phyloP scores from a whole-genome alignment of 2,113 vertebrate species.

The Dipodomys ordii region DNA sequence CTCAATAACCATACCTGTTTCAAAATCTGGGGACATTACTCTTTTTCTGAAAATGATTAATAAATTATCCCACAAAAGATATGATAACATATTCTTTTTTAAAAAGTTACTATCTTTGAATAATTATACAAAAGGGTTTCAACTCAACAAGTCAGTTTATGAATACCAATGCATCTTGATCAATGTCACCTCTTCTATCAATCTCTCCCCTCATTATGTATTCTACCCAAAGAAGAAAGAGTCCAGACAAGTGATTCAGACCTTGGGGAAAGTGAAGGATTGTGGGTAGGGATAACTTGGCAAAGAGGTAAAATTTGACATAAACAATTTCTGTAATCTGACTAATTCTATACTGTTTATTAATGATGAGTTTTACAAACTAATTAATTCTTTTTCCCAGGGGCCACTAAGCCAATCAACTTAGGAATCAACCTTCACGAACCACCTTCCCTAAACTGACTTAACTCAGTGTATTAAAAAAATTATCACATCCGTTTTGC shows the following conservation, averaged over 20 bases:
- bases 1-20: neutral
- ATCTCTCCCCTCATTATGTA: too few species aligned
- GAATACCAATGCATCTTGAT: neutral
- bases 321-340: neutral
- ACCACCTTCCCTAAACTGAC: neutral
- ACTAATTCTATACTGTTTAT: neutral
- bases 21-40: conserved; percentile 13
- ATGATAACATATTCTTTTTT: neutral
- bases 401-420: neutral
- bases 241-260: neutral
- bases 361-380: neutral
- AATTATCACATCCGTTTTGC: neutral
- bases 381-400: neutral
- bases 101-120: too few species aligned
- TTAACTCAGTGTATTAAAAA: neutral
- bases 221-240: neutral
- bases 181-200: too few species aligned
- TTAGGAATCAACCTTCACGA: neutral
- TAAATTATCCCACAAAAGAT: neutral
- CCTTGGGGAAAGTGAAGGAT: neutral
- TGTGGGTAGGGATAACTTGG: rapidly evolving
- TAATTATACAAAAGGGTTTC: too few species aligned
- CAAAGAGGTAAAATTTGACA: neutral
- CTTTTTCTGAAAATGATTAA: neutral
- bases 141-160: too few species aligned